Percentiles rank a stretch among this genome's conserved stretches.
Evolutionary conservation across 2,113 vertebrate species (phyloP).

Genomic region (Brevimyrus niger): DNA sequence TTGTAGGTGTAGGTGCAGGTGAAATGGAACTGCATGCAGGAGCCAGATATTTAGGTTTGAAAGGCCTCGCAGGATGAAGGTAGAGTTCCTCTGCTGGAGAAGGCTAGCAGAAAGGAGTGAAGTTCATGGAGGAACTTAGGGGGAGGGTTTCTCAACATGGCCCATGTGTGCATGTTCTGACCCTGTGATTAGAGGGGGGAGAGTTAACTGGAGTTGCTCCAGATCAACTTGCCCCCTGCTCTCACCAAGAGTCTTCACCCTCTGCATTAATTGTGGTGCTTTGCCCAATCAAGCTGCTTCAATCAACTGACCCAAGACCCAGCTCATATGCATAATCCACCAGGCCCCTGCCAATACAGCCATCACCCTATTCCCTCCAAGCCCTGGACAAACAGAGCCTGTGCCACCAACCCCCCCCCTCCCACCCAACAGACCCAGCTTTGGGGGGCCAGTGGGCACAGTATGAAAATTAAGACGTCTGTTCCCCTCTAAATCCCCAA

Average conservation of each 20-base stretch:
- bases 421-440: conserved; percentile 39
- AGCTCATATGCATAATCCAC: conserved; percentile 64
- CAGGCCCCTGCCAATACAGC: conserved; percentile 51
- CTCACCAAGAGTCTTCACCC: too few species aligned
- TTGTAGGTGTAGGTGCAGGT: neutral
- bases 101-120: conserved; percentile 21
- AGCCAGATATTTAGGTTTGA: conserved; percentile 14
- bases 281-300: too few species aligned
- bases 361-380: conserved; percentile 46
- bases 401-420: neutral
- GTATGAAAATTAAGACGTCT: conserved; percentile 76
- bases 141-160: neutral
- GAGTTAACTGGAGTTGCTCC: too few species aligned
- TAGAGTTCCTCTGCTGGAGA: neutral
- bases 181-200: conserved; percentile 11
- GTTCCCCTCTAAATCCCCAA: conserved; percentile 66
- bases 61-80: neutral
- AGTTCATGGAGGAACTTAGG: neutral
- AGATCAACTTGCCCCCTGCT: too few species aligned
- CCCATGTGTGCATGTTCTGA: neutral
- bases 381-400: conserved; percentile 27
- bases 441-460: conserved; percentile 53
- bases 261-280: too few species aligned
- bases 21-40: neutral
- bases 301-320: conserved; percentile 32